Evolutionary conservation across 2,797 vertebrate species (phyloP).

Genomic region (Manis javanica): DNA sequence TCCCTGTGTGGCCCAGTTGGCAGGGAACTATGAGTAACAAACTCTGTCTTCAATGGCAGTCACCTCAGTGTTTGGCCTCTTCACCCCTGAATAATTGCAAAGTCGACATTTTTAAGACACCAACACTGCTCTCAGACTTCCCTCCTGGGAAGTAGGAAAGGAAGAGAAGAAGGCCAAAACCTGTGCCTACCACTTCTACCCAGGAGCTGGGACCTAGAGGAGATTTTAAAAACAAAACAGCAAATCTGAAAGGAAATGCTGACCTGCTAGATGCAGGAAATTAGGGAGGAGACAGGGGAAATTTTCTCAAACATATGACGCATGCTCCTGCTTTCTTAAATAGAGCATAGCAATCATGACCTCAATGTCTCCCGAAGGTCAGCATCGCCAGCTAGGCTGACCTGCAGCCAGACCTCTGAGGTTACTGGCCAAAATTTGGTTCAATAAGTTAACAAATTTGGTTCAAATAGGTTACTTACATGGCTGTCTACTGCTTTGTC

Average conservation of each 20-base stretch:
- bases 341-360: background rate
- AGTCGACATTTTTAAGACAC: background rate
- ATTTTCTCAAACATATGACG: background rate
- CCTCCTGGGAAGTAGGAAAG: background rate
- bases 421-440: accelerated
- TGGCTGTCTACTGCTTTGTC: background rate
- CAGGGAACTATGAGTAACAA: background rate
- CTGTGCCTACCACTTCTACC: background rate
- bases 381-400: accelerated
- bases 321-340: background rate
- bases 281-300: background rate
- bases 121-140: background rate
- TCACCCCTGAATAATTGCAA: background rate
- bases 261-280: no score
- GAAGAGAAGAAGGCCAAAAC: background rate
- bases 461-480: accelerated
- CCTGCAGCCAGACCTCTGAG: background rate
- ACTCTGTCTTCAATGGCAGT: background rate
- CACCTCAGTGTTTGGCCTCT: background rate
- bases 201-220: background rate
- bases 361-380: background rate
- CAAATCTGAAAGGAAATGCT: no score
- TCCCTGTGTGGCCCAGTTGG: background rate
- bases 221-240: background rate
- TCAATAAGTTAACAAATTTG: accelerated